These are phyloP conservation scores for Oceanodroma leucorhoa DNA, from an alignment of 2,797 vertebrate species.

Conservation along the genomic window DNA sequence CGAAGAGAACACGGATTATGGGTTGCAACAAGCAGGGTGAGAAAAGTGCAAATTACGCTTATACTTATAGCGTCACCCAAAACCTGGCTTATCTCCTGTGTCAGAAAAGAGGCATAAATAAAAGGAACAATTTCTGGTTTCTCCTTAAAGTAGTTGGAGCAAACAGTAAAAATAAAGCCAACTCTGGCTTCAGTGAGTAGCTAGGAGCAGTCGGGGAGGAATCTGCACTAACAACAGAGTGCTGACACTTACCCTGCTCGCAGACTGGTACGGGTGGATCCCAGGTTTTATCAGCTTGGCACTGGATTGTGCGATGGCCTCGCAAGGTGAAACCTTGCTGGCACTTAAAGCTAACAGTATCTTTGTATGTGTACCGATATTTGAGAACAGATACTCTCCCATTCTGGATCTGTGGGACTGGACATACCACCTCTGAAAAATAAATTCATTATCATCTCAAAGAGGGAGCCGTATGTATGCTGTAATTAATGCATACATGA, in stretches of 20 bases:
- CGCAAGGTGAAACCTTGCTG: slow-evolving; percentile 58
- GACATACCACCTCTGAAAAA: slow-evolving; percentile 24
- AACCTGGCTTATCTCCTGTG: neutral
- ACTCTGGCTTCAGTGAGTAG: fast-evolving
- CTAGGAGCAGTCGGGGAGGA: neutral
- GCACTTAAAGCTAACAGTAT: slow-evolving; percentile 51
- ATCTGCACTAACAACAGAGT: fast-evolving
- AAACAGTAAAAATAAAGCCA: neutral
- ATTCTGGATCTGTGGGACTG: neutral
- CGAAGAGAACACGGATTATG: neutral
- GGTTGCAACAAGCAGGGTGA: neutral
- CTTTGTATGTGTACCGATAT: slow-evolving; percentile 4
- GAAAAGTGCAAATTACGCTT: neutral
- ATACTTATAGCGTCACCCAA: neutral
- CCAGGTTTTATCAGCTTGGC: slow-evolving; percentile 50
- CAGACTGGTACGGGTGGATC: slow-evolving; percentile 57
- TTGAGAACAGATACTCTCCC: neutral
- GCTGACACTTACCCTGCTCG: slow-evolving; percentile 38
- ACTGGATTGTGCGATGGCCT: slow-evolving; percentile 59
- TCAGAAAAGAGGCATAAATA: neutral
- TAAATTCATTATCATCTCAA: neutral
- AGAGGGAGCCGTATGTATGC: fast-evolving
- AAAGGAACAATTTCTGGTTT: neutral
- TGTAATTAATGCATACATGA: fast-evolving
- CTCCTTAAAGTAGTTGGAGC: neutral